phyloP scores from a whole-genome alignment of 2,888 invertebrate genomes.

The Dendrolimus houi region DNA sequence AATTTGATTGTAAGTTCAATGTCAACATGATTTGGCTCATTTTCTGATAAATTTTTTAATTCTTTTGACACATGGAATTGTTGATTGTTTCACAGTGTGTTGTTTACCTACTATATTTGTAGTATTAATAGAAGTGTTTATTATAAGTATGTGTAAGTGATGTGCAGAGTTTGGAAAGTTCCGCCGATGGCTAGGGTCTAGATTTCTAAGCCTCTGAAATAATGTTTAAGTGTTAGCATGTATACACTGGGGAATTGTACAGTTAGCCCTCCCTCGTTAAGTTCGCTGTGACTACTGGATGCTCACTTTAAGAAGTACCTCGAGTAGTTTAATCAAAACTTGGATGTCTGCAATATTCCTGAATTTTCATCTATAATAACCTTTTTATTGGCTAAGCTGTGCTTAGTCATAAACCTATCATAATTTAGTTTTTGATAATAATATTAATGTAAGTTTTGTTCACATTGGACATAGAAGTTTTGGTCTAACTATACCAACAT shows the following conservation, averaged over 20 bases:
- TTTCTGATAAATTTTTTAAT: slow-evolving; percentile 29
- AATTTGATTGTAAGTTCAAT: slow-evolving; percentile 16
- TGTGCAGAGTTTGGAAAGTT: slow-evolving; percentile 72
- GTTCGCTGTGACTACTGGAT: slow-evolving; percentile 72
- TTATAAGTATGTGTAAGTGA: slow-evolving; percentile 40
- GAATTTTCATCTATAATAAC: slow-evolving; percentile 15
- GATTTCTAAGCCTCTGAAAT: slow-evolving; percentile 68
- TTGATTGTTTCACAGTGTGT: slow-evolving; percentile 45
- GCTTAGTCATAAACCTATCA: not conserved
- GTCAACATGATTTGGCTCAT: slow-evolving; percentile 19
- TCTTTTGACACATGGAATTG: slow-evolving; percentile 49
- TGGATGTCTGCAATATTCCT: slow-evolving; percentile 50
- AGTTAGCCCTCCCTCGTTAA: slow-evolving; percentile 76
- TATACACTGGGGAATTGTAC: slow-evolving; percentile 75
- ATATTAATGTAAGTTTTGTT: slow-evolving; percentile 28
- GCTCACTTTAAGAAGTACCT: slow-evolving; percentile 63
- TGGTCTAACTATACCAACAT: slow-evolving; percentile 58
- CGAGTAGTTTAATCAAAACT: slow-evolving; percentile 64
- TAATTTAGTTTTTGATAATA: not conserved
- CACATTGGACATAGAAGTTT: slow-evolving; percentile 56
- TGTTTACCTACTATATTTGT: slow-evolving; percentile 34
- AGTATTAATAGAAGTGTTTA: slow-evolving; percentile 36
- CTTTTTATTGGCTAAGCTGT: not conserved
- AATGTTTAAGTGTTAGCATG: slow-evolving; percentile 75
- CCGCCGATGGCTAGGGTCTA: slow-evolving; percentile 67